Evolutionary conservation across 2,888 invertebrate species (phyloP).

Genomic region (Agrotis puta): DNA sequence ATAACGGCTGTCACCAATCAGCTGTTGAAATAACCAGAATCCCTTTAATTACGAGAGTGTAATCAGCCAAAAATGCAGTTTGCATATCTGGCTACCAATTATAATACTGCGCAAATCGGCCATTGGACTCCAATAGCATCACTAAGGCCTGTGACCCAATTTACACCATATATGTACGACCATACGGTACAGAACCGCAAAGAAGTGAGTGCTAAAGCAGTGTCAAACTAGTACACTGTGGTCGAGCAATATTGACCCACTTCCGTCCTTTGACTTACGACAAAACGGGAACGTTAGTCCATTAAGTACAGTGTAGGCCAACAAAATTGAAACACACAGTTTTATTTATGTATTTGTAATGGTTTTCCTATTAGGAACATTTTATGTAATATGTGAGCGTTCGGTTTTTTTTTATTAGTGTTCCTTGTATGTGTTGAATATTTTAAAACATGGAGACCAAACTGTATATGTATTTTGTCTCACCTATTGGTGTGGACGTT

Average conservation of each 20-base stretch:
- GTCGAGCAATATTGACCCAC: constrained; percentile 61
- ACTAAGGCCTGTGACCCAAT: constrained; percentile 28
- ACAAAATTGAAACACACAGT: constrained; percentile 23
- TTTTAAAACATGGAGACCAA: not conserved
- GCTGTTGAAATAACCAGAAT: constrained; percentile 8
- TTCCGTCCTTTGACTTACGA: constrained; percentile 61
- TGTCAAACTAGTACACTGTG: constrained; percentile 51
- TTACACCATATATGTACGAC: constrained; percentile 30
- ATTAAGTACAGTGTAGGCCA: constrained; percentile 55
- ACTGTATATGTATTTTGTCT: no score
- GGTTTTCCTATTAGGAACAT: constrained; percentile 32
- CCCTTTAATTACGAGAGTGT: not conserved
- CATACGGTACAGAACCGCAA: constrained; percentile 45
- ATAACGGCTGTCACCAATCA: constrained; percentile 23
- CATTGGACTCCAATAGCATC: constrained; percentile 1
- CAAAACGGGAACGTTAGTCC: constrained; percentile 55
- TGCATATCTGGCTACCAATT: constrained; percentile 22
- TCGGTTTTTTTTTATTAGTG: not conserved
- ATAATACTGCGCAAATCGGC: not conserved
- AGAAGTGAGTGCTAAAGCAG: constrained; percentile 43
- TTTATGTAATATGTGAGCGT: constrained; percentile 10
- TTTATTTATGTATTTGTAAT: constrained; percentile 41
- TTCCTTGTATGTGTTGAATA: not conserved
- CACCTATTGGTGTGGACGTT: no score
- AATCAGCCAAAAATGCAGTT: constrained; percentile 21